Conservation (phyloP, 2,797 vertebrate genomes). For the Botia almorhae region DNA sequence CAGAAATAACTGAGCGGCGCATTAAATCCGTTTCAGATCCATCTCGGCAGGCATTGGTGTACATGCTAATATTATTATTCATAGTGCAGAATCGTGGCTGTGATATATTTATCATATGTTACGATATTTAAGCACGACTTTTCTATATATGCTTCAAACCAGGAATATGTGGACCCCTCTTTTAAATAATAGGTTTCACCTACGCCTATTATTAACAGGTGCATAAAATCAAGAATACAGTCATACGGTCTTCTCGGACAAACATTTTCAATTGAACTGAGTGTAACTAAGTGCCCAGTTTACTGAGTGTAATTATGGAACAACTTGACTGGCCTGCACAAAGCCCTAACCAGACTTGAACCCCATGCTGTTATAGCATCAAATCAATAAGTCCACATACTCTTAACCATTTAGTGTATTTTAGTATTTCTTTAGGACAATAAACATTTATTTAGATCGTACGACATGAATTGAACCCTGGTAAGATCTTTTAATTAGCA, state of each 20-base stretch:
- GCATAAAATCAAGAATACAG: background rate
- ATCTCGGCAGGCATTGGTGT: background rate
- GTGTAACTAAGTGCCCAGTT: background rate
- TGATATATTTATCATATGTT: background rate
- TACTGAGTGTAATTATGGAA: background rate
- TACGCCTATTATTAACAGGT: background rate
- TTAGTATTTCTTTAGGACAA: too few relatives aligned
- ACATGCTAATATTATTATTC: background rate
- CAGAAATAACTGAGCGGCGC: conserved; percentile 24
- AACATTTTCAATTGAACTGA: background rate
- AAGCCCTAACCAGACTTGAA: background rate
- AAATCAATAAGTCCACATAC: background rate
- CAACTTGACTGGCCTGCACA: background rate
- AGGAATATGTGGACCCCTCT: background rate
- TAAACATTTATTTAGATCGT: too few relatives aligned
- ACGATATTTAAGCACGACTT: background rate
- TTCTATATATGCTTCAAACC: background rate
- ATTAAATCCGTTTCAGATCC: conserved; percentile 1
- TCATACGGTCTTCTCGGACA: too few relatives aligned
- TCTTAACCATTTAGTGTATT: too few relatives aligned
- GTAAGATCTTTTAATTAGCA: too few relatives aligned
- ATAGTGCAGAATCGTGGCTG: background rate
- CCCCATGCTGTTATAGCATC: too few relatives aligned
- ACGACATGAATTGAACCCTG: too few relatives aligned
- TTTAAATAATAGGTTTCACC: background rate